Evolutionary conservation across 2,797 vertebrate species (phyloP).

Genomic region (Poecilia wingei): DNA sequence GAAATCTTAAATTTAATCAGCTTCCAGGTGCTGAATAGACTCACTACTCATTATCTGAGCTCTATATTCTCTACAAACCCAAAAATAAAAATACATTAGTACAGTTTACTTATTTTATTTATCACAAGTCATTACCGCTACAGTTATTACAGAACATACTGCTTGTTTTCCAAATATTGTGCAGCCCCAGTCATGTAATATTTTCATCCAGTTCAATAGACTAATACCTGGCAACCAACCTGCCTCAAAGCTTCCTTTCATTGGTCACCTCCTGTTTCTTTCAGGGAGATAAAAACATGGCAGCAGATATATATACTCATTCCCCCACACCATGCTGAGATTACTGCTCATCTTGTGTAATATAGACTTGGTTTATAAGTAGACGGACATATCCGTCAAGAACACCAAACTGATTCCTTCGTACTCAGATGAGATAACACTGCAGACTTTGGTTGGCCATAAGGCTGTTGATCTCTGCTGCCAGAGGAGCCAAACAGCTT

Average conservation of each 20-base stretch:
- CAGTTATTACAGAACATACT: too few species aligned
- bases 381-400: constrained; percentile 44
- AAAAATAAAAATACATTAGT: background rate
- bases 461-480: constrained; percentile 45
- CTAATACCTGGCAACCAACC: background rate
- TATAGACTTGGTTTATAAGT: constrained; percentile 37
- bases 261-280: constrained; percentile 8
- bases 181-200: background rate
- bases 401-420: constrained; percentile 28
- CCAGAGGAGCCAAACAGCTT: constrained; percentile 27
- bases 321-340: constrained; percentile 16
- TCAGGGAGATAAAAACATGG: background rate
- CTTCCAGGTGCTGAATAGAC: background rate
- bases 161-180: background rate
- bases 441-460: constrained; percentile 35
- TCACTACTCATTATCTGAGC: background rate
- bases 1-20: background rate
- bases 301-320: constrained; percentile 9
- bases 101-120: background rate
- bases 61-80: background rate
- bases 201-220: background rate
- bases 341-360: constrained; percentile 21
- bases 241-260: background rate
- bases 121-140: background rate
- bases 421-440: constrained; percentile 41